Conservation (phyloP, 2,888 invertebrate genomes). For the Heliconius ismenius region DNA sequence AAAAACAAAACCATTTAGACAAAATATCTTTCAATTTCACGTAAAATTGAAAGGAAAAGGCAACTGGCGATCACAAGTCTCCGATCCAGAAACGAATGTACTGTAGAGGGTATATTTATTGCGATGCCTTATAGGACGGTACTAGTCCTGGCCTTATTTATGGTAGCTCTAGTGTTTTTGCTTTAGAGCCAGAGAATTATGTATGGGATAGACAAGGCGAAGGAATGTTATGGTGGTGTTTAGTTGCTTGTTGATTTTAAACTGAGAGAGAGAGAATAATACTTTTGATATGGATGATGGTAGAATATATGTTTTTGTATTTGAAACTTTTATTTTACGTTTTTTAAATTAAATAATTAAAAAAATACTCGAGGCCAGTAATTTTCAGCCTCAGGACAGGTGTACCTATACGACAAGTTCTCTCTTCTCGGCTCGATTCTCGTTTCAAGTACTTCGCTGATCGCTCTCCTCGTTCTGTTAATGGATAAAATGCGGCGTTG, state of each 20-base stretch:
- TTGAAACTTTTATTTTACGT: neutral
- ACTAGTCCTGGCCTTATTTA: slow-evolving; percentile 32
- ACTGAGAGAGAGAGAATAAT: neutral
- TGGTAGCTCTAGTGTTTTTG: slow-evolving; percentile 28
- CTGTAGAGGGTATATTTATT: slow-evolving; percentile 35
- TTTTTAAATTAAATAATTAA: too few species aligned
- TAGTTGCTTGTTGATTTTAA: too few species aligned
- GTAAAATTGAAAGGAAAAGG: slow-evolving; percentile 16
- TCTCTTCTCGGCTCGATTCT: too few species aligned
- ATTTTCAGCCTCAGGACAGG: too few species aligned
- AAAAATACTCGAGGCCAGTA: too few species aligned
- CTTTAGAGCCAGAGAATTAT: slow-evolving; percentile 3
- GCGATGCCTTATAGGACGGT: slow-evolving; percentile 36
- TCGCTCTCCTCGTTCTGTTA: too few species aligned
- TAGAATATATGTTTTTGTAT: neutral
- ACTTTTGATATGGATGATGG: neutral
- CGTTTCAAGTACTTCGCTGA: too few species aligned
- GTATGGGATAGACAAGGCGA: neutral
- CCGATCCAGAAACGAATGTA: slow-evolving; percentile 16
- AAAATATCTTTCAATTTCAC: slow-evolving; percentile 1
- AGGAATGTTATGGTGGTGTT: neutral
- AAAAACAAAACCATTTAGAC: neutral
- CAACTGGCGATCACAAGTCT: slow-evolving; percentile 12
- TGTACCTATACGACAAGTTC: too few species aligned
- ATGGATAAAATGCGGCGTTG: too few species aligned